phyloP scores from a whole-genome alignment of 2,797 vertebrate genomes.

The Heteromormyrus szaboi region DNA sequence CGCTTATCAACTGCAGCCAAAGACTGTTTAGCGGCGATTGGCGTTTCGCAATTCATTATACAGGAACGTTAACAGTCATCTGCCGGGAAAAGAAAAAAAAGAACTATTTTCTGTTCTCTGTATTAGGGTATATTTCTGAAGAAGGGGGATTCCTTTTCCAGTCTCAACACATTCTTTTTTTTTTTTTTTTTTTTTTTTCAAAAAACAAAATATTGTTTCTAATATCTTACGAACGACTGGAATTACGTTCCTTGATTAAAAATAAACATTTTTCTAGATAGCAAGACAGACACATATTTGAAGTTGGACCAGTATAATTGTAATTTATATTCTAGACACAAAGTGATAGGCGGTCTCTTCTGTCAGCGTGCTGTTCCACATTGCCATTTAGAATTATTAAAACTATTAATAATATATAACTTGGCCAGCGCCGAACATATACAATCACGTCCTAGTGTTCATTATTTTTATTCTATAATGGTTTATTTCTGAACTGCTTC shows the following conservation, averaged over 20 bases:
- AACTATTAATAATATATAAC: background rate
- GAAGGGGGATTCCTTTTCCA: background rate
- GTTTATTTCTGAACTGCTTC: background rate
- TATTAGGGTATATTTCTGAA: background rate
- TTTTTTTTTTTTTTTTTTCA: background rate
- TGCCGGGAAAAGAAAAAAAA: background rate
- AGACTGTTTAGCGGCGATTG: background rate
- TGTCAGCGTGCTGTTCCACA: background rate
- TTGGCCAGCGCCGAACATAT: background rate
- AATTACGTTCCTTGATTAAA: background rate
- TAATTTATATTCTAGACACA: background rate
- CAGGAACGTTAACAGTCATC: background rate
- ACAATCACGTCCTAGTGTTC: background rate
- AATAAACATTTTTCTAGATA: background rate
- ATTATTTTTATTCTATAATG: background rate
- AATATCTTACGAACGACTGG: background rate
- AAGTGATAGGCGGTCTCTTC: background rate
- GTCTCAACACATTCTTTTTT: background rate
- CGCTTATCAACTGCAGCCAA: background rate
- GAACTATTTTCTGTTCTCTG: background rate
- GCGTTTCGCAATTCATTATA: background rate
- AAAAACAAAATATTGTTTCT: background rate
- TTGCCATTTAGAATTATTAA: background rate
- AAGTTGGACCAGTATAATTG: background rate
- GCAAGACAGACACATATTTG: background rate